A percentile compares a stretch with the other conserved stretches of the same genome.
These are phyloP conservation scores for Taxidea taxus DNA, from an alignment of 2,113 vertebrate species.

Conservation along the genomic window DNA sequence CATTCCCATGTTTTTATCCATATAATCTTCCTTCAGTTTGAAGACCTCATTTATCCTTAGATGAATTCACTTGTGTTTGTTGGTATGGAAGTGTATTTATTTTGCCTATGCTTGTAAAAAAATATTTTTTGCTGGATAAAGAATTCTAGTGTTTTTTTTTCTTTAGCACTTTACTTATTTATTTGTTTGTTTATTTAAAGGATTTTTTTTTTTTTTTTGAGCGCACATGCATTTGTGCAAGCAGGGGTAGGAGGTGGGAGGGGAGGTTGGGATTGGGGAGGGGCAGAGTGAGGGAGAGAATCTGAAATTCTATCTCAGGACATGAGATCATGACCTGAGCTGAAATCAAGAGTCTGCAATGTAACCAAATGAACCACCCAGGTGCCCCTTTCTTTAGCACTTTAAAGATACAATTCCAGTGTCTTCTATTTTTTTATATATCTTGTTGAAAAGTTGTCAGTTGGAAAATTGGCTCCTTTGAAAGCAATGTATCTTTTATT, in stretches of 20 bases:
- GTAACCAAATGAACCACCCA: too few relatives aligned
- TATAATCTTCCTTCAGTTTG: background rate
- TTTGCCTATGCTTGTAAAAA: background rate
- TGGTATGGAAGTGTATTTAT: background rate
- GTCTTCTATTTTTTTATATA: background rate
- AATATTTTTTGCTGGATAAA: background rate
- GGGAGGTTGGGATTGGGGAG: background rate
- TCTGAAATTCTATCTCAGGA: background rate
- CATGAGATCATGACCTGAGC: background rate
- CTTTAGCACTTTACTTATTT: background rate
- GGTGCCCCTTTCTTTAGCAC: background rate
- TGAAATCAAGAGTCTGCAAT: background rate
- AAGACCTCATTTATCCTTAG: background rate
- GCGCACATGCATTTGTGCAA: too few relatives aligned
- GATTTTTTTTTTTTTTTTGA: too few relatives aligned
- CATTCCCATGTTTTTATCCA: background rate
- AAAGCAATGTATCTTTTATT: background rate
- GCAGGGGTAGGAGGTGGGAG: too few relatives aligned
- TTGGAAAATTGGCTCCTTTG: background rate
- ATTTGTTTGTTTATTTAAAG: too few relatives aligned
- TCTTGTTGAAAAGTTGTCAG: background rate
- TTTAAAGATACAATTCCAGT: background rate
- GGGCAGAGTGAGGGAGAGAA: background rate
- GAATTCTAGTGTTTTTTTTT: background rate
- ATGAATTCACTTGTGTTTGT: background rate